Evolutionary conservation across 2,888 invertebrate species (phyloP).

Genomic region (Oligia fasciuncula): DNA sequence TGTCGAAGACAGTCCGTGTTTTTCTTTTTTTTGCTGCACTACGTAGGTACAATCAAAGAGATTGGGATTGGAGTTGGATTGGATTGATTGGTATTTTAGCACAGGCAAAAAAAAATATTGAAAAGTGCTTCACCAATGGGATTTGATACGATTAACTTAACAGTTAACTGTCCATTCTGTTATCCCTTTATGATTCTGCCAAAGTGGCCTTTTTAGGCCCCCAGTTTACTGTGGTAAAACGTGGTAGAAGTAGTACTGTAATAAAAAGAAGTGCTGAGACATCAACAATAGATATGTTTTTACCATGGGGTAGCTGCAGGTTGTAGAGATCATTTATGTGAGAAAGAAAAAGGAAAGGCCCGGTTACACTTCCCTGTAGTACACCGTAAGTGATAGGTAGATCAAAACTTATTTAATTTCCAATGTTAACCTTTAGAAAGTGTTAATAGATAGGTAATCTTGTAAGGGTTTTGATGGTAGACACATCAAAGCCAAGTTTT

Average conservation of each 20-base stretch:
- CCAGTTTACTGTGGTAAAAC: background rate
- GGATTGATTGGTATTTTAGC: too few species aligned
- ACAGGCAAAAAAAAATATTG: too few species aligned
- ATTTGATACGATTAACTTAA: too few species aligned
- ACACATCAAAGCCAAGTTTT: background rate
- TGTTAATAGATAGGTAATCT: background rate
- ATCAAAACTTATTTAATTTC: background rate
- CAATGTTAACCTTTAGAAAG: background rate
- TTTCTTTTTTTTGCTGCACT: too few species aligned
- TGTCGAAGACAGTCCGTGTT: too few species aligned
- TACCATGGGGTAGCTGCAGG: background rate
- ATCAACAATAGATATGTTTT: background rate
- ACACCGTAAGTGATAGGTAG: background rate
- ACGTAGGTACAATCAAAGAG: too few species aligned
- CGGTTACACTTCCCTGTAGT: background rate
- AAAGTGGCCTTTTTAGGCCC: too few species aligned
- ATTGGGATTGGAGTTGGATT: too few species aligned
- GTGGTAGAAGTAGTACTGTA: background rate
- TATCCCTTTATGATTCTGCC: too few species aligned
- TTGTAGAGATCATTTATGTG: background rate
- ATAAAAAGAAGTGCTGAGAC: background rate
- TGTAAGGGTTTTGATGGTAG: background rate
- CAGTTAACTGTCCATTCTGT: too few species aligned
- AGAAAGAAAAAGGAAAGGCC: background rate
- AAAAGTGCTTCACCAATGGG: too few species aligned